Evolutionary conservation across 2,113 vertebrate species (phyloP).

Genomic region (Barnardius zonarius): DNA sequence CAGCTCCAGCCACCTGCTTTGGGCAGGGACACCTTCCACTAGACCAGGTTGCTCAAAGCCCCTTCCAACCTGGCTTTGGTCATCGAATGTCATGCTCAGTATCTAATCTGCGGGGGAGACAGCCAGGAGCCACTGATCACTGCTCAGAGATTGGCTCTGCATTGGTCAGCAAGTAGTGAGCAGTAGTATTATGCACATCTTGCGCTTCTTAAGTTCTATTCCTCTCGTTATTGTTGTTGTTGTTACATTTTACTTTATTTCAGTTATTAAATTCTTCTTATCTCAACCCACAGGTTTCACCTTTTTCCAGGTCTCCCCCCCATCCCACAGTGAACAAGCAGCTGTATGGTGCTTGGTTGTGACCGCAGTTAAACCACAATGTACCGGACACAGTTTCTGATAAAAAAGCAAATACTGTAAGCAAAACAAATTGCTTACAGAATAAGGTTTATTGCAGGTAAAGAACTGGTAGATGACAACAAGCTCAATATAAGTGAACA

Average conservation of each 20-base stretch:
- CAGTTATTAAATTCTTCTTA: neutral
- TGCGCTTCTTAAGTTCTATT: neutral
- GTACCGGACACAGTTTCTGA: neutral
- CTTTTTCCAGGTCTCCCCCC: neutral
- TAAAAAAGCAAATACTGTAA: neutral
- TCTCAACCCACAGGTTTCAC: neutral
- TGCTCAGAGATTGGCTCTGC: neutral
- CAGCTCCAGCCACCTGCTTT: neutral
- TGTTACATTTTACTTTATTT: neutral
- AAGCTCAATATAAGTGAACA: neutral
- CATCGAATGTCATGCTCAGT: neutral
- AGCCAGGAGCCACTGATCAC: neutral
- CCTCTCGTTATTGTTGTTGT: neutral
- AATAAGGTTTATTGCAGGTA: neutral
- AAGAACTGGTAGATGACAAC: neutral
- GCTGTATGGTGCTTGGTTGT: neutral
- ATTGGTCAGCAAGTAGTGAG: neutral
- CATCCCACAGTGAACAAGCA: neutral
- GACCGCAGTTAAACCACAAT: neutral
- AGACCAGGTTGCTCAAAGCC: neutral
- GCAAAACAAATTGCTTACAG: neutral
- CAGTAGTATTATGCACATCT: neutral
- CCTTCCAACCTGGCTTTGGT: neutral
- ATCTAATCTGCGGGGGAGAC: neutral
- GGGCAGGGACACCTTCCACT: neutral